Evolutionary conservation across 37 sponge, comb jelly and placozoan species (phyloP), one percentile per base, ranked within the genome.

Genomic region (Eunapius fragilis): DNA sequence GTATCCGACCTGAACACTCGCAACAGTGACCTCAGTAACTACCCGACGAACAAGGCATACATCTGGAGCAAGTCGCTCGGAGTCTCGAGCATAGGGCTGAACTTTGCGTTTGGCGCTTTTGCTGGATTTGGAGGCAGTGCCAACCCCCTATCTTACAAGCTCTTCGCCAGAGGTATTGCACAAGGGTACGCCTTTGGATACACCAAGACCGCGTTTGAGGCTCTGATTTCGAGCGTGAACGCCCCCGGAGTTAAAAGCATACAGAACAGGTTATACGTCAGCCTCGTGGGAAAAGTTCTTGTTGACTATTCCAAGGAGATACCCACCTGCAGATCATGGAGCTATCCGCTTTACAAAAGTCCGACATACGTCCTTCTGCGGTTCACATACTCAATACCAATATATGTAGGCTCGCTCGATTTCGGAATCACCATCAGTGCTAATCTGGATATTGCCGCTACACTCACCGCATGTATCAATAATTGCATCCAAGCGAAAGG

Each of bases 51-150:
- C 86, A 90, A 69, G 72, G 91, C 86, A 19, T 90, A 90, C 82
- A 86, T 90, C 0, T 90, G 86, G 86, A 82, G 91, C 31, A 85
- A 90, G 72, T 86, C 80, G 58, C 70, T 85, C 76, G 91, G 91
- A 23, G 68, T 82, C 32, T 41, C 33, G 6, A 80, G 82, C 36
- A 58, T 86, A 28, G 67, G 86, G 67, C 76, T 73, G 4, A 77
- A 85, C 22, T 30, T 90, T n/a, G 91, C 83, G n/a, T 82, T 82
- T 30, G 91, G 91, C 72, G 91, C 77, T 11, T 90, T 90, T 81
- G 78, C 68, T 76, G 91, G 91, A 33, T 27, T 25, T 10, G 67
- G 67, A 37, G 58, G 58, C 58, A 58, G 58, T 58, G 23, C 72
- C 31, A 71, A 58, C 17, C 58, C 58, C 9, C 23, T 25, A 25